Evolutionary conservation across 2,797 vertebrate genomes (phyloP).

Genomic region (Salarias fasciatus): DNA sequence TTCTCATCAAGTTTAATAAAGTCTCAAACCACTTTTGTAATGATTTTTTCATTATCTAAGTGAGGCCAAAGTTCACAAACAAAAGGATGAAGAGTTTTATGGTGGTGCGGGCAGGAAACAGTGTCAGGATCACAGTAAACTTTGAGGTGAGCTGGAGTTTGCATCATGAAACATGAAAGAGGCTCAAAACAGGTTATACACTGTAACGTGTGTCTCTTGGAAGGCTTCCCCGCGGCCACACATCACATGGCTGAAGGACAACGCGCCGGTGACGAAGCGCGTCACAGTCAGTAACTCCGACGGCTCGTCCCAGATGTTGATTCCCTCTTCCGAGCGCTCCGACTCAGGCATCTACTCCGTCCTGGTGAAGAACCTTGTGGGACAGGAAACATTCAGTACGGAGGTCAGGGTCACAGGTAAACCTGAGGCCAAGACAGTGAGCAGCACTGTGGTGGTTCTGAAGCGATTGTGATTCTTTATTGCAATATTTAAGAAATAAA

Average conservation of each 20-base stretch:
- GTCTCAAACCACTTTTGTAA: not conserved
- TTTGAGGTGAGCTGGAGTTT: slow-evolving; percentile 82
- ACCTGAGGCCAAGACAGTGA: too few species aligned
- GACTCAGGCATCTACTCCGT: slow-evolving; percentile 86
- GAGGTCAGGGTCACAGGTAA: slow-evolving; percentile 88
- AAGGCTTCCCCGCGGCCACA: slow-evolving; percentile 85
- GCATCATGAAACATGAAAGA: not conserved
- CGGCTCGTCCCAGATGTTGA: slow-evolving; percentile 83
- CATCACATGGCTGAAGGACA: slow-evolving; percentile 88
- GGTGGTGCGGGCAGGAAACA: slow-evolving; percentile 83
- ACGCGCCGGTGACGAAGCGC: slow-evolving; percentile 76
- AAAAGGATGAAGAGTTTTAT: slow-evolving; percentile 81
- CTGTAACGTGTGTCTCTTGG: slow-evolving; percentile 12
- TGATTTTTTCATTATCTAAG: slow-evolving; percentile 65
- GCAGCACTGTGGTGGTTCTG: not conserved
- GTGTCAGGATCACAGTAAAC: slow-evolving; percentile 82
- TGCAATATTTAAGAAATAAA: too few species aligned
- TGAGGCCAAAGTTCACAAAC: slow-evolving; percentile 84
- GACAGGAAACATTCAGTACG: slow-evolving; percentile 82
- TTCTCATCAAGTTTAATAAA: too few species aligned
- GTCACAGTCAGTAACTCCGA: slow-evolving; percentile 77
- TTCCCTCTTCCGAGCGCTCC: slow-evolving; percentile 79
- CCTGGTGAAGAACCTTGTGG: slow-evolving; percentile 76
- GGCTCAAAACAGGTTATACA: not conserved
- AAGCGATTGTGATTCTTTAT: too few species aligned